Evolutionary conservation across 1,140 invertebrate species (phyloP).

Genomic region (Melanaphis sacchari): DNA sequence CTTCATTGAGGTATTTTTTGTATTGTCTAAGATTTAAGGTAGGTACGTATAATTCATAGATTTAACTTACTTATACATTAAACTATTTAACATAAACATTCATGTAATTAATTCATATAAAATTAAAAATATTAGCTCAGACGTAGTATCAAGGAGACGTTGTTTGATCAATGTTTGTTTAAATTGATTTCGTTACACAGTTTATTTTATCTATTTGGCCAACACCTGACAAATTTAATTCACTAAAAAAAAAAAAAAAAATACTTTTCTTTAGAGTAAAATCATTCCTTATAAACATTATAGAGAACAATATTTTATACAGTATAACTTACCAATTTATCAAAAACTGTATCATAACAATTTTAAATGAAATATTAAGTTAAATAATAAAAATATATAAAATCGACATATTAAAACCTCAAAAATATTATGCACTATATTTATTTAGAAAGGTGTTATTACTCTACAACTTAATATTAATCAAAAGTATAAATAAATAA

Average conservation of each 20-base stretch:
- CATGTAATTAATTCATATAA: not conserved
- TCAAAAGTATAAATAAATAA: no score
- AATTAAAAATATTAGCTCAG: not conserved
- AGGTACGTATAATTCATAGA: not conserved
- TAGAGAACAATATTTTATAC: not conserved
- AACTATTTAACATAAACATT: not conserved
- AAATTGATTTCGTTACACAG: no score
- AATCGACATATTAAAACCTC: not conserved
- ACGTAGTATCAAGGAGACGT: not conserved
- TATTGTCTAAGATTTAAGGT: no score
- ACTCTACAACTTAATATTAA: not conserved
- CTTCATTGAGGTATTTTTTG: not conserved
- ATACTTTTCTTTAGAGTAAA: no score
- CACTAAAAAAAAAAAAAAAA: no score
- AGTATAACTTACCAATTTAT: not conserved
- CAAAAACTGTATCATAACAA: not conserved
- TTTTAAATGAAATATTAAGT: not conserved
- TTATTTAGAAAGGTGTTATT: not conserved
- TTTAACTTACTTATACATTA: not conserved
- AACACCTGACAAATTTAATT: no score
- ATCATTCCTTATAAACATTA: not conserved
- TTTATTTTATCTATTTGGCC: no score
- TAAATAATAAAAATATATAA: no score
- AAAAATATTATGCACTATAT: not conserved
- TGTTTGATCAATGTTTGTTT: not conserved